Evolutionary conservation across 1,140 invertebrate species (phyloP).

Genomic region (Rhizoglyphus robini): DNA sequence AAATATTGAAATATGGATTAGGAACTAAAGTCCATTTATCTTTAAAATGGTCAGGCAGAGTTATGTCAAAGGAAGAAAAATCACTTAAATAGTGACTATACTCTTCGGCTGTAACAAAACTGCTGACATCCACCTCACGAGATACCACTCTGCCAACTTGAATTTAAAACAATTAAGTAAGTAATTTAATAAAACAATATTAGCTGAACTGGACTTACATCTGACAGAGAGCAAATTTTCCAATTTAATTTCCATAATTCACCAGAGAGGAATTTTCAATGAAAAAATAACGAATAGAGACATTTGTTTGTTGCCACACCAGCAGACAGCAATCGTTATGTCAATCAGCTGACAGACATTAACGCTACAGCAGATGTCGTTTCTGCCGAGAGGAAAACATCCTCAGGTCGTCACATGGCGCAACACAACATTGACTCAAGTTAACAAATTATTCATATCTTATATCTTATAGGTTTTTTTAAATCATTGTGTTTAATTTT

Average conservation of each 20-base stretch:
- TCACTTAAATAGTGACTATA: neutral
- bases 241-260: conserved; percentile 9
- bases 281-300: neutral
- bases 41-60: conserved; percentile 1
- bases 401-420: no score
- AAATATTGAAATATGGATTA: conserved; percentile 51
- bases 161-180: conserved; percentile 27
- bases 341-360: no score
- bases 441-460: no score
- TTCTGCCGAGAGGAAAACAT: no score
- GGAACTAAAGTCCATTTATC: conserved; percentile 24
- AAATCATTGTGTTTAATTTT: no score
- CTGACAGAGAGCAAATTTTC: conserved; percentile 24
- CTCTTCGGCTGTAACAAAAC: conserved; percentile 19
- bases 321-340: no score
- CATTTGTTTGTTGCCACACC: neutral
- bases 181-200: neutral
- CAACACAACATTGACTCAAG: no score
- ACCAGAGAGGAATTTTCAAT: no score
- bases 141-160: conserved; percentile 22
- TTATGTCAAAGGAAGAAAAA: neutral
- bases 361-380: no score
- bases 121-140: conserved; percentile 6
- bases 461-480: no score
- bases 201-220: conserved; percentile 12